phyloP scores from a whole-genome alignment of 2,888 invertebrate genomes.

The Sarcophaga rosellei region DNA sequence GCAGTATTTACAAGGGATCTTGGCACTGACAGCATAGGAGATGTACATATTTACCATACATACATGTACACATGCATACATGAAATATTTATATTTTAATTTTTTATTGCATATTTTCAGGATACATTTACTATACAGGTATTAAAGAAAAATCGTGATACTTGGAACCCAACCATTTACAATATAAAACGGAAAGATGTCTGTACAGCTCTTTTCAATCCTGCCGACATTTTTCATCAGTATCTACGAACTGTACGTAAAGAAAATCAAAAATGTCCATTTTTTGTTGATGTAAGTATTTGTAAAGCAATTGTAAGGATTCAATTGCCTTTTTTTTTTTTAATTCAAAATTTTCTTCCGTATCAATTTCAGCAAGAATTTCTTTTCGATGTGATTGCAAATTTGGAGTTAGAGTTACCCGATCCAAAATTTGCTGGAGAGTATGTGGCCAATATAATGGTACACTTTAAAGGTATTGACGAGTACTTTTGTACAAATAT shows the following conservation, averaged over 20 bases:
- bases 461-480: neutral
- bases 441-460: neutral
- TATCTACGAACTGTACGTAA: neutral
- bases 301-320: neutral
- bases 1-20: neutral
- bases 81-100: neutral
- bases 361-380: neutral
- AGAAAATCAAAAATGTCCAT: neutral
- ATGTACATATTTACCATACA: neutral
- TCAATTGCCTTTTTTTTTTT: neutral
- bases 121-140: neutral
- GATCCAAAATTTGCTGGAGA: slow-evolving; percentile 11
- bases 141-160: neutral
- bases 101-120: neutral
- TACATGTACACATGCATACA: neutral
- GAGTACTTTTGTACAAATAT: slow-evolving; percentile 3
- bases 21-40: neutral
- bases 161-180: neutral
- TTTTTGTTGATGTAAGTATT: neutral
- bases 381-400: neutral
- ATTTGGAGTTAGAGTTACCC: neutral
- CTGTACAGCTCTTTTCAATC: neutral
- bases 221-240: neutral
- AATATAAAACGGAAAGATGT: neutral
- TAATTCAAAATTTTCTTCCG: too few relatives aligned